A percentile compares a stretch with the other conserved stretches of the same genome.
phyloP scores from a whole-genome alignment of 2,797 vertebrate genomes.

The Anomalospiza imberbis region DNA sequence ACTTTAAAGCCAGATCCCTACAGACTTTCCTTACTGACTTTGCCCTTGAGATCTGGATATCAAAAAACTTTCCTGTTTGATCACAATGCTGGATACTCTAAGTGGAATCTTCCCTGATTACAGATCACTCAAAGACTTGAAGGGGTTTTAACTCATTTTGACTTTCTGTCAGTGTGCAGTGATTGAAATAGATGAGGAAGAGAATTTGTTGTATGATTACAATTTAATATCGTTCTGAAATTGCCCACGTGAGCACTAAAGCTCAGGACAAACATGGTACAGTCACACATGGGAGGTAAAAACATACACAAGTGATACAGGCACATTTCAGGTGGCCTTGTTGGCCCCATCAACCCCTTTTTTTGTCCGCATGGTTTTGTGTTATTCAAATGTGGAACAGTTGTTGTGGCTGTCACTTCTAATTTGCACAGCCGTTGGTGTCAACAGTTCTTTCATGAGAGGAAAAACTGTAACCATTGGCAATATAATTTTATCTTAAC shows the following conservation, averaged over 20 bases:
- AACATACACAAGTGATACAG: neutral
- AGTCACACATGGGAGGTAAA: neutral
- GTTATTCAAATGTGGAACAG: neutral
- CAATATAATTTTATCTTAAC: slow-evolving; percentile 24
- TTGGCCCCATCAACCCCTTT: neutral
- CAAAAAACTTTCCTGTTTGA: neutral
- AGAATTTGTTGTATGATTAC: neutral
- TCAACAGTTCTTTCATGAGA: slow-evolving; percentile 6
- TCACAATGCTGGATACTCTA: neutral
- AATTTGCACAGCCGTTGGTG: slow-evolving; percentile 15
- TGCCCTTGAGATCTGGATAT: neutral
- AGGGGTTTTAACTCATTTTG: neutral
- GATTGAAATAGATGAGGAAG: neutral
- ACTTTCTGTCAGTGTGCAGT: neutral
- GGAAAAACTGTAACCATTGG: neutral
- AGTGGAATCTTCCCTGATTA: neutral
- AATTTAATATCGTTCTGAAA: neutral
- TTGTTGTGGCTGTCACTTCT: slow-evolving; percentile 40
- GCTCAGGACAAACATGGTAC: neutral
- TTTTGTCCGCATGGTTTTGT: neutral
- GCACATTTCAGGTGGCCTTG: neutral
- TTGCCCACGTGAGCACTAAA: neutral
- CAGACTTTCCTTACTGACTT: neutral
- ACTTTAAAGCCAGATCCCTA: neutral
- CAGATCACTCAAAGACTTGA: neutral